Conservation (phyloP, 2,797 vertebrate species). For the Catamblyrhynchus diadema region DNA sequence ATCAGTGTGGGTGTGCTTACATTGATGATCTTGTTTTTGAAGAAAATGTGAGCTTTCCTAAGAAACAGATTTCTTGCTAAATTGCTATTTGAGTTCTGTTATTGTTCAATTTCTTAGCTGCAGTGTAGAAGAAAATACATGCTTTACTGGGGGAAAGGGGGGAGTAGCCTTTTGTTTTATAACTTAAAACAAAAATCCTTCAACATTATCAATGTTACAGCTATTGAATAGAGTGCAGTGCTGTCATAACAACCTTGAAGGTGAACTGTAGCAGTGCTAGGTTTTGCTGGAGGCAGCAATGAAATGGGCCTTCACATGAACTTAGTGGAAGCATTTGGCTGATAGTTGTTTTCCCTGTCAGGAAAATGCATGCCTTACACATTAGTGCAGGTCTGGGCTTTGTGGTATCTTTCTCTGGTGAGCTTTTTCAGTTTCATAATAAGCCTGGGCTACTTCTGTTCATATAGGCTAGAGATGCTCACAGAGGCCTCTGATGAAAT, state of each 20-base stretch:
- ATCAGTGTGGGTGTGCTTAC: background rate
- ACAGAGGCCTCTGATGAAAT: slow-evolving; percentile 61
- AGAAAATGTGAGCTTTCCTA: background rate
- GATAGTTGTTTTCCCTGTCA: background rate
- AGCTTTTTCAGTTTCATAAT: background rate
- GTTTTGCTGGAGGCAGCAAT: background rate
- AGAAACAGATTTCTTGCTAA: background rate
- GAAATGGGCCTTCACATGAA: background rate
- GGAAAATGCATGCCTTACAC: background rate
- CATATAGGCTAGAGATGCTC: slow-evolving; percentile 71
- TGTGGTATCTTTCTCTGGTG: background rate
- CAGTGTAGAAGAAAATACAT: background rate
- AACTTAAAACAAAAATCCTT: background rate
- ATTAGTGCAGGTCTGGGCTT: background rate
- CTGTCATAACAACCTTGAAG: background rate
- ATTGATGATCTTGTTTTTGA: background rate
- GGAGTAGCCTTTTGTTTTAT: background rate
- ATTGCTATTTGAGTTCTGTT: background rate
- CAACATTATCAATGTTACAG: background rate
- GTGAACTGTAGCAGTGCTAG: background rate
- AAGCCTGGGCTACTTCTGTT: background rate
- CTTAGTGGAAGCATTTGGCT: background rate
- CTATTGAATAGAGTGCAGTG: background rate
- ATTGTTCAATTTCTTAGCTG: background rate
- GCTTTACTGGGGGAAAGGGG: background rate